These are phyloP conservation scores for Tangachromis dhanisi DNA, from an alignment of 2,113 vertebrate species.

Conservation along the genomic window DNA sequence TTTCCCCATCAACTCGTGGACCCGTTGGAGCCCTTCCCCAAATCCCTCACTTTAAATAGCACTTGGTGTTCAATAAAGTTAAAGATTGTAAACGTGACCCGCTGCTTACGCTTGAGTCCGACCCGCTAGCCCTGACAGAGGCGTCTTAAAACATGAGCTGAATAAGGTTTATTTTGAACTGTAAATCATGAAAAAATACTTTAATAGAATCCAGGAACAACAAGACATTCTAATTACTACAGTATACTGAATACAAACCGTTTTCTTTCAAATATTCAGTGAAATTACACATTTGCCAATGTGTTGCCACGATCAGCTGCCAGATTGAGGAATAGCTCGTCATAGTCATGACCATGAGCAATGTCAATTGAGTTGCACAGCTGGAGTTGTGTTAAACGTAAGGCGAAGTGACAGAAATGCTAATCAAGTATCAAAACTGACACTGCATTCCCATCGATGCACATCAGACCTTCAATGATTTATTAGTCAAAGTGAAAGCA, in stretches of 20 bases:
- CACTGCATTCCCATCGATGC: slow-evolving; percentile 35
- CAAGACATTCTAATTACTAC: neutral
- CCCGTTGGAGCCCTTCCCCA: neutral
- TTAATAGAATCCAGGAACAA: neutral
- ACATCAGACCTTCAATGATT: slow-evolving; percentile 59
- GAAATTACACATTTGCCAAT: slow-evolving; percentile 34
- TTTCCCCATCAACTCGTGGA: neutral
- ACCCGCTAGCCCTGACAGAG: neutral
- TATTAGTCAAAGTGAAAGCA: slow-evolving; percentile 59
- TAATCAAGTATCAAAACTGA: slow-evolving; percentile 64
- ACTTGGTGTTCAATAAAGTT: neutral
- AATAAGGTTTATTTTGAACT: neutral
- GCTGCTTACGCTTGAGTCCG: neutral
- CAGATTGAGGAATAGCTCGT: slow-evolving; percentile 61
- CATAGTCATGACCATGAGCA: slow-evolving; percentile 60
- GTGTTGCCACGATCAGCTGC: slow-evolving; percentile 41
- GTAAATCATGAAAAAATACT: neutral
- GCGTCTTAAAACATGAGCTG: neutral
- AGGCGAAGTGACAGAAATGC: slow-evolving; percentile 65
- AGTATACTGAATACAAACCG: neutral
- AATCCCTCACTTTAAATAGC: neutral
- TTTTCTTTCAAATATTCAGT: slow-evolving; percentile 12
- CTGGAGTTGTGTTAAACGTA: slow-evolving; percentile 73
- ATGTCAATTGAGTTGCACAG: slow-evolving; percentile 60
- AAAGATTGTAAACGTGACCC: neutral